phyloP scores from a whole-genome alignment of 2,113 vertebrate species.

The Pituophis catenifer region DNA sequence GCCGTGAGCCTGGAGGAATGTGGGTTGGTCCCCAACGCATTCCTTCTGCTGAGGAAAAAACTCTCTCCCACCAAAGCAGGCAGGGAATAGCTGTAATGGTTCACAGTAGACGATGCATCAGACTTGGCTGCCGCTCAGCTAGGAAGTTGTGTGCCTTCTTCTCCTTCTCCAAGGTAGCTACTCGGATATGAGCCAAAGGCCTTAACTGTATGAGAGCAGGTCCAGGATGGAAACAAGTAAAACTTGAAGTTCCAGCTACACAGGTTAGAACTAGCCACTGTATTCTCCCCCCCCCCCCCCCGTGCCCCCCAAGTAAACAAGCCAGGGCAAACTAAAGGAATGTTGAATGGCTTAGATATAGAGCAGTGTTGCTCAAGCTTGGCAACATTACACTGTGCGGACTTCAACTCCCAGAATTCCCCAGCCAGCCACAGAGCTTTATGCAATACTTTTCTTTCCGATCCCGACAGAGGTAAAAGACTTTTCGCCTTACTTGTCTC shows the following conservation, averaged over 20 bases:
- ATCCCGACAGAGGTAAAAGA: background rate
- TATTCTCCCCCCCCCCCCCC: background rate
- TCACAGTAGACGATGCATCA: background rate
- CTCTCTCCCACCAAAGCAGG: background rate
- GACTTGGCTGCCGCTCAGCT: background rate
- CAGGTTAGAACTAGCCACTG: background rate
- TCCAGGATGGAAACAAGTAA: background rate
- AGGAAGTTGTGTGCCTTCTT: background rate
- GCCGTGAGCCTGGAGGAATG: slow-evolving; percentile 73
- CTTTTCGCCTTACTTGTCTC: background rate
- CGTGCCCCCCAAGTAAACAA: background rate
- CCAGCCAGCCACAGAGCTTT: background rate
- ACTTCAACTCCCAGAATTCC: background rate
- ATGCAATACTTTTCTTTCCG: too few relatives aligned
- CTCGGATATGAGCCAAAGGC: background rate
- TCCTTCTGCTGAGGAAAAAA: slow-evolving; percentile 71
- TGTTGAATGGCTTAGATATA: background rate
- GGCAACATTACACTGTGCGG: background rate
- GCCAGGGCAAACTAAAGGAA: background rate
- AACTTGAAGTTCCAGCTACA: background rate
- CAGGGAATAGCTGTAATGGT: background rate
- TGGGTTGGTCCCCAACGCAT: slow-evolving; percentile 73
- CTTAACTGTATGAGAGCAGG: background rate
- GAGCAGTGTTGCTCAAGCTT: background rate
- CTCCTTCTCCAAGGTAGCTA: background rate